These are phyloP conservation scores for Eciton burchellii DNA, from an alignment of 1,140 invertebrate species.

Conservation along the genomic window DNA sequence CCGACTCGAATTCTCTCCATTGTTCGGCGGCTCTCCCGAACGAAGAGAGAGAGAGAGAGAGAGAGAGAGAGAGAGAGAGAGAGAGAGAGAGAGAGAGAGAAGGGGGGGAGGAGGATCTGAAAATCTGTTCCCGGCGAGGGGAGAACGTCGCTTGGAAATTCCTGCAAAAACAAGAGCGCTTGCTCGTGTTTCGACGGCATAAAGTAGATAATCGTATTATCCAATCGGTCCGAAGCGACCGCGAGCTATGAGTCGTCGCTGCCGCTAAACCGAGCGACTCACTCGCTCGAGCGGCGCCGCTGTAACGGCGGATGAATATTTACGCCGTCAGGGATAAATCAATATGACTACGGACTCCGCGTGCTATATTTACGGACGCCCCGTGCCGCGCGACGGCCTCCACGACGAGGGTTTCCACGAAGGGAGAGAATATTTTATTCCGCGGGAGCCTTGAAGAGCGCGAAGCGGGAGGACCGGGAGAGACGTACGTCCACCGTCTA, in stretches of 20 bases:
- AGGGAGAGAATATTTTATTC: neutral
- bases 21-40: neutral
- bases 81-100: neutral
- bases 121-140: conserved; percentile 10
- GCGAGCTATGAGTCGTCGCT: conserved; percentile 52
- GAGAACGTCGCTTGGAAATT: conserved; percentile 32
- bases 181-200: conserved; percentile 29
- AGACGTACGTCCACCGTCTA: no score
- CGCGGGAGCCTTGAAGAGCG: neutral
- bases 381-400: conserved; percentile 15
- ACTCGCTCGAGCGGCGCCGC: conserved; percentile 32
- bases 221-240: conserved; percentile 58
- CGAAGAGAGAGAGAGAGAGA: neutral
- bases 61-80: neutral
- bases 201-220: conserved; percentile 56
- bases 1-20: neutral
- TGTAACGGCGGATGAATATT: conserved; percentile 43
- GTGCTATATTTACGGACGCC: conserved; percentile 45
- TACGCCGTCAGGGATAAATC: conserved; percentile 57
- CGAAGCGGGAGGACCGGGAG: neutral
- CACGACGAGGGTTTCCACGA: neutral
- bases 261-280: conserved; percentile 52
- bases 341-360: conserved; percentile 54
- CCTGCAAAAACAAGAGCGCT: conserved; percentile 48
- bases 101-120: no score